A percentile compares a stretch with the other conserved stretches of the same genome.
These are phyloP conservation scores for Emydoidea blandingii DNA, from an alignment of 2,797 vertebrate species.

Conservation along the genomic window DNA sequence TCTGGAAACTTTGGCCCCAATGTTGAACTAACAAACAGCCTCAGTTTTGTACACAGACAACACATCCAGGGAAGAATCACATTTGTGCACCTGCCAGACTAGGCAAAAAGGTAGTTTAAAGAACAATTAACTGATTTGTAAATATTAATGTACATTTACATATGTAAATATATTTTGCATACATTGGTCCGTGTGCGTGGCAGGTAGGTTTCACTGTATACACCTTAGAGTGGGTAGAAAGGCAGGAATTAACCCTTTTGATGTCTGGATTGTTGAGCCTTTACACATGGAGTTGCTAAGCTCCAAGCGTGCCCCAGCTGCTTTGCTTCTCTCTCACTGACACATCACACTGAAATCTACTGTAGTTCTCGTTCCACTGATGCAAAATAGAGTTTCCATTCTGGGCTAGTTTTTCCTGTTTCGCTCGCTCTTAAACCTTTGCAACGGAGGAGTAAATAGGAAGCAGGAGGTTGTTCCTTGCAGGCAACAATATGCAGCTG, in stretches of 20 bases:
- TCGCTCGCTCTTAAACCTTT: not conserved
- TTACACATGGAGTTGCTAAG: not conserved
- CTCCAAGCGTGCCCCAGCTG: not conserved
- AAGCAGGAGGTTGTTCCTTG: not conserved
- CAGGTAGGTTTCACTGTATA: not conserved
- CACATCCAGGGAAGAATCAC: not conserved
- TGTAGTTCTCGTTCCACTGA: not conserved
- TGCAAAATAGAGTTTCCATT: not conserved
- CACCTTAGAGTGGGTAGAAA: not conserved
- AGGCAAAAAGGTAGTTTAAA: conserved; percentile 25
- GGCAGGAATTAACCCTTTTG: not conserved
- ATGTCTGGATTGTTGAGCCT: not conserved
- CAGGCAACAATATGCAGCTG: accelerated
- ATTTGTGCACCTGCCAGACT: conserved; percentile 6
- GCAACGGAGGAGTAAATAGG: accelerated
- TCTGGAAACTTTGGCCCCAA: not conserved
- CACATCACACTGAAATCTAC: not conserved
- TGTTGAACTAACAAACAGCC: not conserved
- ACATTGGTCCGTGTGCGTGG: not conserved
- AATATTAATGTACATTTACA: not conserved
- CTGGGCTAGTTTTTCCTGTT: not conserved
- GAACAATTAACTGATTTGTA: not conserved
- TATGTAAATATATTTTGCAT: not conserved
- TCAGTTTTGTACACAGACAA: not conserved
- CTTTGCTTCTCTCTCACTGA: not conserved